Evolutionary conservation across 2,797 vertebrate genomes (phyloP).

Genomic region (Orientallactaga sibirica): DNA sequence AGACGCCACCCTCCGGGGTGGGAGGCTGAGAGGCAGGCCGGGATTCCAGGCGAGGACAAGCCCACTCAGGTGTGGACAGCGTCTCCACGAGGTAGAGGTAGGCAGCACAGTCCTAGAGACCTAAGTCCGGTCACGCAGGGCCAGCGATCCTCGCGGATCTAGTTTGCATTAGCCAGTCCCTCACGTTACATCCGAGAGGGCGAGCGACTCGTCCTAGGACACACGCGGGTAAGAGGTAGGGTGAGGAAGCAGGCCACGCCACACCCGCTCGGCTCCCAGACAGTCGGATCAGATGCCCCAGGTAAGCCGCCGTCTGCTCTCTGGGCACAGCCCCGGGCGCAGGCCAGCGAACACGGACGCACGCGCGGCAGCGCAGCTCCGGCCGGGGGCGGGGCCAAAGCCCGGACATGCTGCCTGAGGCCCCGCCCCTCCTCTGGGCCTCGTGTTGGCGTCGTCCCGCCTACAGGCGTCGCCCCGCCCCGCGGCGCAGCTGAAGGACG

Average conservation of each 20-base stretch:
- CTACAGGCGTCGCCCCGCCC: not conserved
- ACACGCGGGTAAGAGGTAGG: not conserved
- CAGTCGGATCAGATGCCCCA: too few species aligned
- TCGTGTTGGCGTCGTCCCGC: not conserved
- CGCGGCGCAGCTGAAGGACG: not conserved
- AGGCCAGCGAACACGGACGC: too few species aligned
- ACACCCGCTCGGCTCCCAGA: rapidly evolving
- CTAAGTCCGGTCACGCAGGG: not conserved
- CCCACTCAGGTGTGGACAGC: not conserved
- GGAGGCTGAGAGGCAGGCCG: not conserved
- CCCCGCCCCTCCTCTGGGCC: not conserved
- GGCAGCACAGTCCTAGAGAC: not conserved
- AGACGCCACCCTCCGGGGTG: too few species aligned
- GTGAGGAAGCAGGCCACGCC: too few species aligned
- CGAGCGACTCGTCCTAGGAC: not conserved
- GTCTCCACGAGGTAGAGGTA: not conserved
- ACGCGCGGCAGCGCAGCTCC: not conserved
- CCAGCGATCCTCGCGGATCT: not conserved
- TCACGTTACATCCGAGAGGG: not conserved
- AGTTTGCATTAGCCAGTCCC: not conserved
- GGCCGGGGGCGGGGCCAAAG: not conserved
- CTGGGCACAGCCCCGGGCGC: too few species aligned
- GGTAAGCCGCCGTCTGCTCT: not conserved
- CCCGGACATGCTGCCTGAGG: not conserved
- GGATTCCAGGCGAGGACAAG: too few species aligned